Evolutionary conservation across 2,888 invertebrate genomes (phyloP).

Genomic region (Aquatica leii): DNA sequence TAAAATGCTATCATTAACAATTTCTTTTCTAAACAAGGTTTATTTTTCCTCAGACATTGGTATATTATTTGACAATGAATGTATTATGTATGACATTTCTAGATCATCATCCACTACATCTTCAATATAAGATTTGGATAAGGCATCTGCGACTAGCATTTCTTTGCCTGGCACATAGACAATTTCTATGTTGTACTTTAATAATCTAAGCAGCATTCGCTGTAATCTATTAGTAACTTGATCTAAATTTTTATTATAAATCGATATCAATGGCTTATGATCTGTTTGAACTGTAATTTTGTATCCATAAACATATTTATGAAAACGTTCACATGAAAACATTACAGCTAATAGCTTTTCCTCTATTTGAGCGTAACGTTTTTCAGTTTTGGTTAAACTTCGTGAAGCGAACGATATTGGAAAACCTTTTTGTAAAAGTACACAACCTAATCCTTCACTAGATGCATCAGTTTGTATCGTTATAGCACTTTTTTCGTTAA

Average conservation of each 20-base stretch:
- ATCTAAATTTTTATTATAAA: not conserved
- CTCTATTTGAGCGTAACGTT: not conserved
- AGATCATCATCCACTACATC: not conserved
- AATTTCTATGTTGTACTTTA: not conserved
- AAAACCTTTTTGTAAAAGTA: conserved; percentile 41
- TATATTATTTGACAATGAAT: not conserved
- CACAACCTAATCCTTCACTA: conserved; percentile 42
- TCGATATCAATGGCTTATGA: not conserved
- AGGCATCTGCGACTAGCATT: not conserved
- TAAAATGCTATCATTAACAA: not conserved
- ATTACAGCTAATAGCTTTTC: not conserved
- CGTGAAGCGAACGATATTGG: conserved; percentile 34
- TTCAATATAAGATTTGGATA: not conserved
- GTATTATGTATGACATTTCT: not conserved
- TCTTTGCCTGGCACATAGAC: not conserved
- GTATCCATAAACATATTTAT: not conserved
- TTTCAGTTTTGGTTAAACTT: not conserved
- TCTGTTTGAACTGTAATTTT: conserved; percentile 3
- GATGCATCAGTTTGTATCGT: conserved; percentile 41
- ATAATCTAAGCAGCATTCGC: conserved; percentile 1
- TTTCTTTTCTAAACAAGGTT: not conserved
- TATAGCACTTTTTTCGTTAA: not conserved
- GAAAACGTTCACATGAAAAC: conserved; percentile 6
- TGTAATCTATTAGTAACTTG: not conserved
- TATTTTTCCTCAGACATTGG: not conserved